Conservation (phyloP, 2,888 invertebrate genomes). For the Drosophila nr. fundita region DNA sequence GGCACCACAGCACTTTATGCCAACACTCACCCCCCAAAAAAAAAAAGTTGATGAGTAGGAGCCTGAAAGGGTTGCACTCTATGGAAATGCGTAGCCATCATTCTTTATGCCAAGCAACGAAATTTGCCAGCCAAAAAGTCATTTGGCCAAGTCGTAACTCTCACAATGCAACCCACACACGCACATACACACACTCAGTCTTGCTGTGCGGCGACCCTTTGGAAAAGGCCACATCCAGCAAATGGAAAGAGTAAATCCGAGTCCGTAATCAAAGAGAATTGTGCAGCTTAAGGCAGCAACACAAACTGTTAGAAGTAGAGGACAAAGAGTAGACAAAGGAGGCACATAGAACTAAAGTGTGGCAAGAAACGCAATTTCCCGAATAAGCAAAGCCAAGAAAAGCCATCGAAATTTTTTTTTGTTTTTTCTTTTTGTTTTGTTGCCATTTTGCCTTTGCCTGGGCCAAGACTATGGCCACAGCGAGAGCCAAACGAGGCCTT, state of each 20-base stretch:
- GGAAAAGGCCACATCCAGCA: conserved; percentile 10
- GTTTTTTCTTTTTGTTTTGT: conserved; percentile 3
- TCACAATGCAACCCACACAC: conserved; percentile 55
- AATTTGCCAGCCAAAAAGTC: conserved; percentile 63
- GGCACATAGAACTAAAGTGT: conserved; percentile 25
- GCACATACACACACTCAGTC: conserved; percentile 13
- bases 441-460: conserved; percentile 32
- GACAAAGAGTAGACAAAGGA: conserved; percentile 1
- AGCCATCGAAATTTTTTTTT: conserved; percentile 38
- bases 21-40: not conserved
- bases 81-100: conserved; percentile 41
- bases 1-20: not conserved
- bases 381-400: conserved; percentile 67
- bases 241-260: conserved; percentile 23
- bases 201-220: conserved; percentile 35
- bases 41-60: conserved; percentile 41
- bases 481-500: conserved; percentile 49
- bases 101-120: conserved; percentile 43
- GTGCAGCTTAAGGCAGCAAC: conserved; percentile 59
- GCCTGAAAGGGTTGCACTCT: conserved; percentile 30
- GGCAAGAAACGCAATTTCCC: conserved; percentile 68
- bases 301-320: conserved; percentile 7
- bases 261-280: conserved; percentile 59
- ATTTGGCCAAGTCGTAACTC: conserved; percentile 62
- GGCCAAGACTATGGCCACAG: conserved; percentile 28